These are phyloP conservation scores for Agapornis roseicollis DNA, from an alignment of 2,113 vertebrate genomes.

Conservation along the genomic window DNA sequence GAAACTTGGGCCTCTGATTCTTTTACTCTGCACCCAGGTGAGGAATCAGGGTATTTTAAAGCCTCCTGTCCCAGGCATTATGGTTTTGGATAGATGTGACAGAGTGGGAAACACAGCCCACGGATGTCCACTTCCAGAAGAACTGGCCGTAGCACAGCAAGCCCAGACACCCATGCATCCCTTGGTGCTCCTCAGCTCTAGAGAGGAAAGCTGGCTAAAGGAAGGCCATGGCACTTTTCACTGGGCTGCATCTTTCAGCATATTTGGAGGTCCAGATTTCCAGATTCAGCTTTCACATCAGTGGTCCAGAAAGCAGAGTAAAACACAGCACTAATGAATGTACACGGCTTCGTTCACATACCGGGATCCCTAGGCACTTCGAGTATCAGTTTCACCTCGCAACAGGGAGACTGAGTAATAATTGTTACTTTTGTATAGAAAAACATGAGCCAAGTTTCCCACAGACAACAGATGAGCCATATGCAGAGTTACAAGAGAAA, in stretches of 20 bases:
- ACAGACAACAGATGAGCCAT: neutral
- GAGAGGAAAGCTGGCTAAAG: neutral
- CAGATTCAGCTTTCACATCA: neutral
- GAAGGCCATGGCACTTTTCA: neutral
- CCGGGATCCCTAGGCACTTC: neutral
- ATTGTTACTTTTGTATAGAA: neutral
- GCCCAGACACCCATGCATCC: neutral
- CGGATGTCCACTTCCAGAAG: neutral
- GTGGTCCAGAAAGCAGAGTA: neutral
- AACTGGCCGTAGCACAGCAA: neutral
- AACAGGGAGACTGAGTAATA: neutral
- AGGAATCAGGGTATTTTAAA: neutral
- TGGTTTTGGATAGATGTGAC: neutral
- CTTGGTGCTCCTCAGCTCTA: neutral
- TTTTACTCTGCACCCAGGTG: neutral
- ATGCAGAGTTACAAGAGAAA: neutral
- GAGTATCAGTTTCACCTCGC: neutral
- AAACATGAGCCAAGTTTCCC: neutral
- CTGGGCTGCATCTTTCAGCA: neutral
- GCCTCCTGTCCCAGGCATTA: neutral
- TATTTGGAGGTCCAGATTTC: neutral
- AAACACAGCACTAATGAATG: neutral
- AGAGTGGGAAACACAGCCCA: neutral
- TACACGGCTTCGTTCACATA: neutral
- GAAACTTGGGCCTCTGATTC: neutral